A percentile compares a stretch with the other conserved stretches of the same genome.
phyloP scores from a whole-genome alignment of 2,113 vertebrate genomes.

The Pagrus major region DNA sequence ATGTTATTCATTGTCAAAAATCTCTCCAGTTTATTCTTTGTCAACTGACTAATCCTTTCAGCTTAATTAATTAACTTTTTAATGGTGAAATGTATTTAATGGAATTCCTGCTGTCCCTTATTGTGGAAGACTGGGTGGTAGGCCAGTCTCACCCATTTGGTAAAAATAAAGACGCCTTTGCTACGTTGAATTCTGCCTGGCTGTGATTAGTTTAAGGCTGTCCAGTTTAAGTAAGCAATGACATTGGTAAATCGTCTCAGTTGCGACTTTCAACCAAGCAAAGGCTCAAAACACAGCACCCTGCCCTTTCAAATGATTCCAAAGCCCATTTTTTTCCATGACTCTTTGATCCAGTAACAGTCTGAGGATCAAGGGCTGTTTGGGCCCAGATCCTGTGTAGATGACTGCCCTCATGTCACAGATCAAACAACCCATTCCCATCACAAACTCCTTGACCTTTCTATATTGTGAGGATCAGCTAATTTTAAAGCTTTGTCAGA shows the following conservation, averaged over 20 bases:
- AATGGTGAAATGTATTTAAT: not conserved
- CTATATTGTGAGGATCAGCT: not conserved
- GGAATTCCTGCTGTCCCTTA: not conserved
- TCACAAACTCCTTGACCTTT: not conserved
- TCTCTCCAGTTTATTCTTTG: no score
- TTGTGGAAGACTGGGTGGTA: no score
- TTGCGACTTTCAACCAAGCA: not conserved
- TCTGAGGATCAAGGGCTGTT: not conserved
- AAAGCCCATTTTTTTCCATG: not conserved
- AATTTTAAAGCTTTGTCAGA: not conserved
- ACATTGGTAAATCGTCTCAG: not conserved
- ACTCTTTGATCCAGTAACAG: constrained; percentile 12
- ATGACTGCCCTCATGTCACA: constrained; percentile 1
- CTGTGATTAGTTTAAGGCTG: not conserved
- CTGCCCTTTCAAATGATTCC: not conserved
- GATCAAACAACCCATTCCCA: not conserved
- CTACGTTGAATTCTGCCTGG: not conserved
- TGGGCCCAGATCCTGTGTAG: not conserved
- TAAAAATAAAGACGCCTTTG: not conserved
- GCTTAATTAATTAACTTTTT: not conserved
- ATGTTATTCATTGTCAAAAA: no score
- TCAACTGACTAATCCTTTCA: no score
- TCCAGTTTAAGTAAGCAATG: not conserved
- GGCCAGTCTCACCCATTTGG: not conserved
- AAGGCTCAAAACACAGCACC: not conserved